These are phyloP conservation scores for Chloroceryle amazona DNA, from an alignment of 2,797 vertebrate genomes.

Conservation along the genomic window DNA sequence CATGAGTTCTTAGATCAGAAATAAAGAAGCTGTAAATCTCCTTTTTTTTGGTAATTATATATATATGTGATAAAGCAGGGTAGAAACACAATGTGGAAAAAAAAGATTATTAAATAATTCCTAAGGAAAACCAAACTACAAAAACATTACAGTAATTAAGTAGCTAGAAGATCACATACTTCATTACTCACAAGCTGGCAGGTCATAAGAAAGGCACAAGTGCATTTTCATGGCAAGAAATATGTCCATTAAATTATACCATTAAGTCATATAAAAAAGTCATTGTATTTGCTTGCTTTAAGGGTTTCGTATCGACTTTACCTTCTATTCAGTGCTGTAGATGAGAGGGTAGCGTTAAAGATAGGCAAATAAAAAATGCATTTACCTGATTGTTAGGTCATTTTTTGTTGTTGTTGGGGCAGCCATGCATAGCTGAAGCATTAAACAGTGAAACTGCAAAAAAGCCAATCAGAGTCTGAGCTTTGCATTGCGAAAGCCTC, in stretches of 20 bases:
- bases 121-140: background rate
- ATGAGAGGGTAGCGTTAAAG: background rate
- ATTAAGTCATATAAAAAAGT: background rate
- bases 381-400: background rate
- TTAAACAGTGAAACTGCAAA: background rate
- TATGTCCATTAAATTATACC: background rate
- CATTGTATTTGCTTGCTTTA: background rate
- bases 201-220: background rate
- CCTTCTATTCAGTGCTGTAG: background rate
- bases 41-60: background rate
- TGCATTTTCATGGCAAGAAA: conserved; percentile 25
- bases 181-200: conserved; percentile 1
- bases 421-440: background rate
- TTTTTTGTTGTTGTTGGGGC: background rate
- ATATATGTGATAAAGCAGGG: background rate
- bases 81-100: background rate
- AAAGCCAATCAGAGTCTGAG: background rate
- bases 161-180: conserved; percentile 1
- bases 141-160: background rate
- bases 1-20: background rate
- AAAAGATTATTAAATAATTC: background rate
- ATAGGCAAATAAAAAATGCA: background rate
- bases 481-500: background rate
- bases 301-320: background rate
- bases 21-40: background rate